Evolutionary conservation across 2,888 invertebrate species (phyloP).

Genomic region (Drosophila dives): DNA sequence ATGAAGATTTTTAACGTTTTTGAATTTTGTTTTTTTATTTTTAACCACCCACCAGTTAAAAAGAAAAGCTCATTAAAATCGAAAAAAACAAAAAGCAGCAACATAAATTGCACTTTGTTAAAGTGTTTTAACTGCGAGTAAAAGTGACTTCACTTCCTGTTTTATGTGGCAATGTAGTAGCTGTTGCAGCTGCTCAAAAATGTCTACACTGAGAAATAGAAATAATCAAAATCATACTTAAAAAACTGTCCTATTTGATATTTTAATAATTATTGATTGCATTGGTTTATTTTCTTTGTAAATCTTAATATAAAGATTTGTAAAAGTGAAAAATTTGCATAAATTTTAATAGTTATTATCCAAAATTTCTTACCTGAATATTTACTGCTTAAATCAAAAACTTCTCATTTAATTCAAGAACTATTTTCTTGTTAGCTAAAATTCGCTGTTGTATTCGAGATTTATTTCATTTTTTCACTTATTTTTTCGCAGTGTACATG

Average conservation of each 20-base stretch:
- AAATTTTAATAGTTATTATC: neutral
- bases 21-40: too few relatives aligned
- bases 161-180: conserved; percentile 17
- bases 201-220: neutral
- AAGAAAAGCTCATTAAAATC: neutral
- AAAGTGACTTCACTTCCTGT: conserved; percentile 67
- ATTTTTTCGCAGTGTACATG: neutral
- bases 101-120: conserved; percentile 2
- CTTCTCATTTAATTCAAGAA: neutral
- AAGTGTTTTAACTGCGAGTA: conserved; percentile 32
- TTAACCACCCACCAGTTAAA: neutral
- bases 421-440: neutral
- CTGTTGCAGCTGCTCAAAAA: conserved; percentile 34
- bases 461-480: neutral
- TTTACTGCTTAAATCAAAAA: neutral
- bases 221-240: neutral
- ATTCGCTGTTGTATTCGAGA: neutral
- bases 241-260: too few relatives aligned
- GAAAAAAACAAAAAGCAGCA: neutral
- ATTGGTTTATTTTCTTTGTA: neutral
- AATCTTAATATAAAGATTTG: neutral
- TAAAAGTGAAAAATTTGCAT: too few relatives aligned
- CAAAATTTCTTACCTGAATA: neutral
- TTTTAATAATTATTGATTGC: neutral
- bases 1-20: neutral